These are phyloP conservation scores for Gerris lacustris DNA, from an alignment of 2,888 invertebrate species.

Conservation along the genomic window DNA sequence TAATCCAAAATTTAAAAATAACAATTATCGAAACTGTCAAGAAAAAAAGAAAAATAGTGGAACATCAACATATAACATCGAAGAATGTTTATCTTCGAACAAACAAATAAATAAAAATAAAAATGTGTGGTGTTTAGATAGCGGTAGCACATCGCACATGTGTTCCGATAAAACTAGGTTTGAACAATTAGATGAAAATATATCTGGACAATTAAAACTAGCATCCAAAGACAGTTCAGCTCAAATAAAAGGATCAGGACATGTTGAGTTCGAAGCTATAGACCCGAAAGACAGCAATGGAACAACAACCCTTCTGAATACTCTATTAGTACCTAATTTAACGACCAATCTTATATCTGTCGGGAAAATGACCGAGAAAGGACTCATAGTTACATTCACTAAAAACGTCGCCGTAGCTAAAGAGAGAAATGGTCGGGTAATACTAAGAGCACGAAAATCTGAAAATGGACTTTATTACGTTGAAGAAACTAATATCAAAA, in stretches of 20 bases:
- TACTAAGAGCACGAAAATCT: background rate
- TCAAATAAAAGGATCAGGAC: constrained; percentile 15
- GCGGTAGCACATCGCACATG: constrained; percentile 17
- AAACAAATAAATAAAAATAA: background rate
- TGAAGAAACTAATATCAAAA: no score
- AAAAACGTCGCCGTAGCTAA: constrained; percentile 10
- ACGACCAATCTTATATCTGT: constrained; percentile 15
- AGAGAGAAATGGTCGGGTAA: background rate
- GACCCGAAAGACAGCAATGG: background rate
- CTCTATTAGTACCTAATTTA: constrained; percentile 16
- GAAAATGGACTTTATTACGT: background rate
- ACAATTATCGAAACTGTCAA: constrained; percentile 5
- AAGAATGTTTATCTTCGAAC: constrained; percentile 12
- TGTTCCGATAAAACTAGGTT: constrained; percentile 11
- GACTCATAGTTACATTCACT: constrained; percentile 14
- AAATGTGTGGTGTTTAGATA: constrained; percentile 14
- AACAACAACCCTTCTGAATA: constrained; percentile 13
- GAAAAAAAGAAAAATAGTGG: background rate
- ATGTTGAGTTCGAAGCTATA: constrained; percentile 6
- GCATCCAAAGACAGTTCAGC: constrained; percentile 8
- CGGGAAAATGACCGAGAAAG: constrained; percentile 16
- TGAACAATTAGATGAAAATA: background rate
- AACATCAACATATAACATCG: background rate
- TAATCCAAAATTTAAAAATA: background rate
- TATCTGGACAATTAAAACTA: constrained; percentile 7